Evolutionary conservation across 2,113 vertebrate species (phyloP), one percentile per base, ranked within the genome.

Genomic region (Lucifuga dentata): DNA sequence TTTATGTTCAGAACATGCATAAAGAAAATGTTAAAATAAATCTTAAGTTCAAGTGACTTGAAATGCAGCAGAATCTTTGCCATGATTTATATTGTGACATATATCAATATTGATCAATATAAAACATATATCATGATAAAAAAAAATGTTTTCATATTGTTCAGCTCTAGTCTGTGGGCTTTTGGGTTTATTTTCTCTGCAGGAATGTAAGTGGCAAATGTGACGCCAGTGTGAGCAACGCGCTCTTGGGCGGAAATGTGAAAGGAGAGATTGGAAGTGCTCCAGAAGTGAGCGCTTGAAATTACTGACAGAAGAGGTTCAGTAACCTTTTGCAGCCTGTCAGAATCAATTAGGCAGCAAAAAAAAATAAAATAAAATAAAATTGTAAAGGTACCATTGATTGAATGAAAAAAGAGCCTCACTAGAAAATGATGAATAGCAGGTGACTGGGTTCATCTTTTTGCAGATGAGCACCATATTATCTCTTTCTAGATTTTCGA

Each of bases 281-380:
- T 89, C 78, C 67, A 85, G 84, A 75, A 90, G 79, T 78, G 85
- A 80, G 78, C 80, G 82, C 84, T 89, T 85, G 81, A 89, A 89
- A 91, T 87, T 86, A 87, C 90, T 86, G 86, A 88, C 77, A 87
- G 85, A 86, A 83, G 86, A 88, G 83, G 82, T 90, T 91, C 80
- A 80, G 72, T 81, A 86, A 92, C 89, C 87, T 90, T 86, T 89
- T 69, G 68, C 78, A 85, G 81, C 74, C 76, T 88, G 85, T 83
- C 90, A 86, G 83, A 85, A 82, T 89, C 81, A 89, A 88, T 88
- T 89, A 91, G 56, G 58, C 75, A 76, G 49, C 84, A 72, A 87
- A 86, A 88, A 35, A 51, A n/a, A n/a, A n/a, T n/a, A n/a, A n/a
- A n/a, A n/a, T n/a, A n/a, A n/a, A n/a, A n/a, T n/a, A n/a, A n/a